A percentile compares a stretch with the other conserved stretches of the same genome.
These are phyloP conservation scores for Anarsia innoxiella DNA, from an alignment of 2,888 invertebrate genomes.

Conservation along the genomic window DNA sequence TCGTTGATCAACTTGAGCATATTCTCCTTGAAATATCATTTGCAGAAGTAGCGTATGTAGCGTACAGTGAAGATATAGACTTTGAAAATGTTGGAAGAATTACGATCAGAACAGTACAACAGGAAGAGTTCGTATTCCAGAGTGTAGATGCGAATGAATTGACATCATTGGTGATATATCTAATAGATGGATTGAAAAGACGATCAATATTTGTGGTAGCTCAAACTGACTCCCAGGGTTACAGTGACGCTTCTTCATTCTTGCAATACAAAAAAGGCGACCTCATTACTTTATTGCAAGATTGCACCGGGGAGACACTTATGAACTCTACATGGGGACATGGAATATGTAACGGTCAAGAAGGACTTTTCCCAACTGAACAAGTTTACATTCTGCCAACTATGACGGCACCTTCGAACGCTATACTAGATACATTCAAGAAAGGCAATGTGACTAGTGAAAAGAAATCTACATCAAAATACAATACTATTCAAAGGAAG, in stretches of 20 bases:
- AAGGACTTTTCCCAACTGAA: slow-evolving; percentile 91
- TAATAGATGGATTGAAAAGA: slow-evolving; percentile 90
- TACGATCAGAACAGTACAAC: slow-evolving; percentile 86
- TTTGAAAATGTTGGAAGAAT: slow-evolving; percentile 77
- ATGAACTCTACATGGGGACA: slow-evolving; percentile 83
- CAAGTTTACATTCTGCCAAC: slow-evolving; percentile 91
- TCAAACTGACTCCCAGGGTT: slow-evolving; percentile 73
- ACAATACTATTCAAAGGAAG: slow-evolving; percentile 77
- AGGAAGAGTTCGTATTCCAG: slow-evolving; percentile 93
- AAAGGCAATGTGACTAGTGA: slow-evolving; percentile 69
- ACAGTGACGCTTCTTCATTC: slow-evolving; percentile 73
- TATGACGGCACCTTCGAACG: slow-evolving; percentile 81
- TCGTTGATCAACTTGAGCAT: slow-evolving; percentile 94
- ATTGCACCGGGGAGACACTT: slow-evolving; percentile 83
- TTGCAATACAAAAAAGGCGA: slow-evolving; percentile 83
- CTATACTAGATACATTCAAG: slow-evolving; percentile 79
- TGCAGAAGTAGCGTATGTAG: slow-evolving; percentile 88
- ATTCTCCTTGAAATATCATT: slow-evolving; percentile 91
- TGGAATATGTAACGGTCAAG: slow-evolving; percentile 80
- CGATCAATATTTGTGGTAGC: slow-evolving; percentile 91
- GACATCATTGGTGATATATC: slow-evolving; percentile 85
- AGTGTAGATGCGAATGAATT: slow-evolving; percentile 92
- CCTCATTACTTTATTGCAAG: slow-evolving; percentile 85
- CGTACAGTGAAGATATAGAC: slow-evolving; percentile 69
- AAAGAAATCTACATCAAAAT: slow-evolving; percentile 59